A percentile compares a stretch with the other conserved stretches of the same genome.
phyloP scores from a whole-genome alignment of 2,113 vertebrate genomes.

The Pteronura brasiliensis region DNA sequence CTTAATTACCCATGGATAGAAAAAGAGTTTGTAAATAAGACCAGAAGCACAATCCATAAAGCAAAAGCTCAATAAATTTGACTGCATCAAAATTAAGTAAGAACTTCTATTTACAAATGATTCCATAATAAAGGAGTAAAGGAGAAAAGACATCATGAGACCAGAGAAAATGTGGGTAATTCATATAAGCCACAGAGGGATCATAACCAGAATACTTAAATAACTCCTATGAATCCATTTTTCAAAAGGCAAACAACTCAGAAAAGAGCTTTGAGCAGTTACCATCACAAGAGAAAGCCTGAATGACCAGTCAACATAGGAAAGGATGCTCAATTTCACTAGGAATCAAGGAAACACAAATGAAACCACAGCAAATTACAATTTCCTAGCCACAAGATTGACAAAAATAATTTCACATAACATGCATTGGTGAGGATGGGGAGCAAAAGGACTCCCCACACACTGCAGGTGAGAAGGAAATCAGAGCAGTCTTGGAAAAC shows the following conservation, averaged over 20 bases:
- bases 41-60: not conserved
- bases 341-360: not conserved
- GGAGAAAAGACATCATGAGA: not conserved
- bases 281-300: not conserved
- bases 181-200: not conserved
- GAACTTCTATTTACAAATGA: not conserved
- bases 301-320: not conserved
- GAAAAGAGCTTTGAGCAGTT: not conserved
- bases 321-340: not conserved
- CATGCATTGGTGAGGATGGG: not conserved
- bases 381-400: not conserved
- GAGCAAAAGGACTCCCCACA: not conserved
- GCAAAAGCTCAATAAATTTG: slow-evolving; percentile 21
- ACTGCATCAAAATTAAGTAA: slow-evolving; percentile 31
- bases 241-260: slow-evolving; percentile 17
- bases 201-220: slow-evolving; percentile 8
- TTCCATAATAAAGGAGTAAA: slow-evolving; percentile 14
- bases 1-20: not conserved
- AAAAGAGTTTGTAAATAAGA: slow-evolving; percentile 19
- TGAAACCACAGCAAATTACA: not conserved
- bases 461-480: not conserved
- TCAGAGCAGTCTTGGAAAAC: not conserved
- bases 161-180: not conserved
- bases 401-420: not conserved
- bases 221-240: not conserved